Percentiles rank a stretch among this genome's conserved stretches.
phyloP scores from a whole-genome alignment of 2,113 vertebrate species.

The Malurus alboscapulatus region DNA sequence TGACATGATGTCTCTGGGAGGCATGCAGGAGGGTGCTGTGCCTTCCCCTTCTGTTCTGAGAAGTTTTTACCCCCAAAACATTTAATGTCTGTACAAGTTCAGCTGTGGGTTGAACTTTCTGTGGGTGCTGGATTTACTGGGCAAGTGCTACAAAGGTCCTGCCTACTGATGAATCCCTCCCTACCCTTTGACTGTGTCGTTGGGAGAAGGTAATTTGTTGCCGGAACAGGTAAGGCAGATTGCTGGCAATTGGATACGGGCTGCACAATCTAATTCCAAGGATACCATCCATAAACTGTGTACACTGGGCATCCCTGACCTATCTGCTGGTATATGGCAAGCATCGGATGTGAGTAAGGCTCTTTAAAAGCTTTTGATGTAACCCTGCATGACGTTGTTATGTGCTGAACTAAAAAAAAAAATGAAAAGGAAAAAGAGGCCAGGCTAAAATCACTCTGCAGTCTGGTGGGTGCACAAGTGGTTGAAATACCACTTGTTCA shows the following conservation, averaged over 20 bases:
- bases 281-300: not conserved
- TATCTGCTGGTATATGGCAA: not conserved
- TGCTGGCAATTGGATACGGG: not conserved
- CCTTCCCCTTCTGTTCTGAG: not conserved
- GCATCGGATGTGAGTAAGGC: not conserved
- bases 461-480: not conserved
- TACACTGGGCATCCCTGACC: not conserved
- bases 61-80: not conserved
- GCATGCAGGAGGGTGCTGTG: not conserved
- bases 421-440: fast-evolving
- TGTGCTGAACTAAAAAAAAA: not conserved
- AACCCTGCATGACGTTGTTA: not conserved
- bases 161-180: too few relatives aligned
- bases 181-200: not conserved
- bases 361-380: not conserved
- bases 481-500: slow-evolving; percentile 29
- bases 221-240: fast-evolving
- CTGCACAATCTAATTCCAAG: not conserved
- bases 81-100: not conserved
- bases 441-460: slow-evolving; percentile 3
- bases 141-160: not conserved
- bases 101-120: not conserved
- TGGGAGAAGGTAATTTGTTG: not conserved
- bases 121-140: not conserved
- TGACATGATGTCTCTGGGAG: not conserved